Evolutionary conservation across 2,797 vertebrate genomes (phyloP), one percentile per base, ranked within the genome.

Genomic region (Acrocephalus scirpaceus): DNA sequence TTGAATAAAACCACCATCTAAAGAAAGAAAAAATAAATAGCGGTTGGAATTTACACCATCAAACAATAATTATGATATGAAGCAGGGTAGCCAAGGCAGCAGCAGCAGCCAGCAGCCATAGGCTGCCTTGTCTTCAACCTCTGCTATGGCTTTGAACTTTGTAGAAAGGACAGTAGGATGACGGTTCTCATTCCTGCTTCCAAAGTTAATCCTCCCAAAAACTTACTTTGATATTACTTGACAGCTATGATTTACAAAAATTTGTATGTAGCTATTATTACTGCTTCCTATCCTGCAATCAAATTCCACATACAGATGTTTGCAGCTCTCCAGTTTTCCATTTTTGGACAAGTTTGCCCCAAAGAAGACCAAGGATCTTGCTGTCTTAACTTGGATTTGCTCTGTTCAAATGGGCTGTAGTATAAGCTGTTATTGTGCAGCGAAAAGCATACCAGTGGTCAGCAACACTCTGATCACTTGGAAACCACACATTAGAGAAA

Each of bases 21-120:
- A 75, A 48, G 42, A 69, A 56, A 23, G 10, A 64, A 53, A 66
- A 76, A 71, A n/a, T 19, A 66, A 83, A 45, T 44, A 10, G 13
- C 65, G 16, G 2, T 53, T 71, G 27, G 8, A 17, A 64, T 82
- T 29, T 64, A 58, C 12, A 29, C 23, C 9, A 29, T 44, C 29
- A 44, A 26, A 47, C 15, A 71, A 23, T 11, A 48, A 20, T 44
- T 86, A 23, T 40, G 19, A n/a, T 7, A 42, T 23, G 10, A 90
- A 6, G 4, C 14, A 71, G 15, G 7, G 21, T 42, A 67, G 18
- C 7, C 54, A 72, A 58, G 30, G 17, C 47, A 89, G 25, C 38
- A 88, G 16, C 9, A 50, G 5, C 48, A 85, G 32, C 0, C 60
- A 86, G 34, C 0, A 3, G 11, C 21, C 23, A 2, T 0, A 4